Evolutionary conservation across 1,140 invertebrate species (phyloP).

Genomic region (Lasioglossum baleicum): DNA sequence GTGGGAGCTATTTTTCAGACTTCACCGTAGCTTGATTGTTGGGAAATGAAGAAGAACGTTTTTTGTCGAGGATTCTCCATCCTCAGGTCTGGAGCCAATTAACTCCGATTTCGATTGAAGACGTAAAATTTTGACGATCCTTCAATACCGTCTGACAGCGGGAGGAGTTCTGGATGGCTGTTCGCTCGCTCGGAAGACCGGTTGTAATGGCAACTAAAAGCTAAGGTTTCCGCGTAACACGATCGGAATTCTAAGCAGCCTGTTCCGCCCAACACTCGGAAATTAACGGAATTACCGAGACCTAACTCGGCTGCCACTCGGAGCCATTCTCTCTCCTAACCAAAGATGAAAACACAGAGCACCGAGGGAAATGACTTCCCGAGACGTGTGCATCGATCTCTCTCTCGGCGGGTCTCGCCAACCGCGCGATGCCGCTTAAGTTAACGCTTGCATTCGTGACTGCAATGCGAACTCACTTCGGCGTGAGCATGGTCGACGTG

Average conservation of each 20-base stretch:
- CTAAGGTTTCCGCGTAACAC: slow-evolving; percentile 8
- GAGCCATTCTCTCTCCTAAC: neutral
- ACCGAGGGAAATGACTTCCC: slow-evolving; percentile 18
- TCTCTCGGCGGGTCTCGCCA: neutral
- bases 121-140: too few species aligned
- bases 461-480: neutral
- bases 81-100: too few species aligned
- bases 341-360: slow-evolving; percentile 33
- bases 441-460: neutral
- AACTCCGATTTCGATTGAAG: too few species aligned
- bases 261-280: neutral
- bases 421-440: too few species aligned
- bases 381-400: slow-evolving; percentile 9
- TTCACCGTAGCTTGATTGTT: too few species aligned
- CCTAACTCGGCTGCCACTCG: slow-evolving; percentile 28
- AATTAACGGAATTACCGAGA: slow-evolving; percentile 14
- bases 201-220: slow-evolving; percentile 17
- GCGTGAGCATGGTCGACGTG: too few species aligned
- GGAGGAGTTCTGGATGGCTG: too few species aligned
- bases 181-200: neutral
- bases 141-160: too few species aligned
- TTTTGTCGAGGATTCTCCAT: too few species aligned
- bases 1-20: too few species aligned
- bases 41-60: too few species aligned
- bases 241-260: slow-evolving; percentile 31